Percentiles rank a stretch among this genome's conserved stretches.
These are phyloP conservation scores for Colostygia pectinataria DNA, from an alignment of 2,888 invertebrate species.

Conservation along the genomic window DNA sequence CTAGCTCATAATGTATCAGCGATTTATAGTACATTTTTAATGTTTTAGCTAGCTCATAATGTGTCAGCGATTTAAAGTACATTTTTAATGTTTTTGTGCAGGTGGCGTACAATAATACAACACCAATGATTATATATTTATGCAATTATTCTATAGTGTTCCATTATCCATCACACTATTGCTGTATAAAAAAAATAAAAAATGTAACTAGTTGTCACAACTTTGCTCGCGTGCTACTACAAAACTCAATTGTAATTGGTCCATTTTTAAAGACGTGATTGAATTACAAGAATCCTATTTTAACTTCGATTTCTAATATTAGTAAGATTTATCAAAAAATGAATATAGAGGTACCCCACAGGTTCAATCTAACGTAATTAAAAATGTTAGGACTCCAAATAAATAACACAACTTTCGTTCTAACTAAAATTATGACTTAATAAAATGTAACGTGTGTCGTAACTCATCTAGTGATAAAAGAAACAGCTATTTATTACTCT, in stretches of 20 bases:
- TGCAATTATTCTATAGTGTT: too few species aligned
- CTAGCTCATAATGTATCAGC: constrained; percentile 26
- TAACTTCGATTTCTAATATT: too few species aligned
- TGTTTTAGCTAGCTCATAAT: constrained; percentile 27
- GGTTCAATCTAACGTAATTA: constrained; percentile 48
- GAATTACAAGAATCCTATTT: too few species aligned
- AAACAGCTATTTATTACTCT: constrained; percentile 41
- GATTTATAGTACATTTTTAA: constrained; percentile 22
- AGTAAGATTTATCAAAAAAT: constrained; percentile 25
- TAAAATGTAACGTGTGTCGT: constrained; percentile 63
- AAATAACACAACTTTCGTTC: constrained; percentile 63
- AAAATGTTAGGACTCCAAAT: constrained; percentile 53
- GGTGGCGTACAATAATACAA: too few species aligned
- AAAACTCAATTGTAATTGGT: too few species aligned
- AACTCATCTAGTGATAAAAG: constrained; percentile 66
- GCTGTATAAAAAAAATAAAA: too few species aligned
- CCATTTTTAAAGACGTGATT: too few species aligned
- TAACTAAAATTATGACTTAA: constrained; percentile 70
- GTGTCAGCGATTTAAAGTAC: constrained; percentile 23
- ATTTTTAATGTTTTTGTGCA: constrained; percentile 7
- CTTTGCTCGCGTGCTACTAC: too few species aligned
- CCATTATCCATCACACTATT: too few species aligned
- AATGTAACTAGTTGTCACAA: too few species aligned
- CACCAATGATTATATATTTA: too few species aligned
- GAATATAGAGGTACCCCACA: constrained; percentile 36